phyloP scores from a whole-genome alignment of 2,113 vertebrate species.

The Chamaetylas fuelleborni region DNA sequence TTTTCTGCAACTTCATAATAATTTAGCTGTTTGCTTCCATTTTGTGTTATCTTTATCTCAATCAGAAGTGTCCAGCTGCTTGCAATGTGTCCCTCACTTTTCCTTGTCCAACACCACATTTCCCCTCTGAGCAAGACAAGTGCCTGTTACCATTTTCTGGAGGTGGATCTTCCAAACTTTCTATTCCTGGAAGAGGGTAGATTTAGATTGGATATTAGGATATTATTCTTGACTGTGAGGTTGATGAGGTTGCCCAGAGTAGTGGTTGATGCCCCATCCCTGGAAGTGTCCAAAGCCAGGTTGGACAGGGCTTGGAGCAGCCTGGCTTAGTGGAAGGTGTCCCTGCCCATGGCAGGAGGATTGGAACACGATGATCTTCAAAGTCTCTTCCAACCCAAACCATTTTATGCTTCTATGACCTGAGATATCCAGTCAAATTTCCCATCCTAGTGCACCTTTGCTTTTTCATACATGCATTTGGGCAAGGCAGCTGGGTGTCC shows the following conservation, averaged over 20 bases:
- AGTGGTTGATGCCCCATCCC: background rate
- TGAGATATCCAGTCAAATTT: background rate
- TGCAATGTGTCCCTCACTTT: background rate
- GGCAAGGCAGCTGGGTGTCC: background rate
- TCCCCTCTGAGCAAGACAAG: background rate
- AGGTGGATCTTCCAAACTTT: background rate
- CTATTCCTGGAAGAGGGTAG: background rate
- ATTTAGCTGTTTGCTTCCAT: background rate
- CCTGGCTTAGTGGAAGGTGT: background rate
- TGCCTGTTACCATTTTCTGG: background rate
- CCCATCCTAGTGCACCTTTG: fast-evolving
- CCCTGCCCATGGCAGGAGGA: background rate
- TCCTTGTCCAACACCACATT: background rate
- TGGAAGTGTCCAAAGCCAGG: background rate
- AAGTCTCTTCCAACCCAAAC: background rate
- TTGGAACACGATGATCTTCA: background rate
- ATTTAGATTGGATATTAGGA: background rate
- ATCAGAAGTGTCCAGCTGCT: background rate
- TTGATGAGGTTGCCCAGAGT: background rate
- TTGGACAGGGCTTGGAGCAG: background rate
- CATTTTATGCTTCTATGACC: background rate
- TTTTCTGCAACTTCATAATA: background rate
- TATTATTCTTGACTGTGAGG: background rate
- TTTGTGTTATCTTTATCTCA: background rate
- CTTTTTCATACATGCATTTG: background rate